phyloP scores from a whole-genome alignment of 2,888 invertebrate genomes.

The Polia nebulosa region DNA sequence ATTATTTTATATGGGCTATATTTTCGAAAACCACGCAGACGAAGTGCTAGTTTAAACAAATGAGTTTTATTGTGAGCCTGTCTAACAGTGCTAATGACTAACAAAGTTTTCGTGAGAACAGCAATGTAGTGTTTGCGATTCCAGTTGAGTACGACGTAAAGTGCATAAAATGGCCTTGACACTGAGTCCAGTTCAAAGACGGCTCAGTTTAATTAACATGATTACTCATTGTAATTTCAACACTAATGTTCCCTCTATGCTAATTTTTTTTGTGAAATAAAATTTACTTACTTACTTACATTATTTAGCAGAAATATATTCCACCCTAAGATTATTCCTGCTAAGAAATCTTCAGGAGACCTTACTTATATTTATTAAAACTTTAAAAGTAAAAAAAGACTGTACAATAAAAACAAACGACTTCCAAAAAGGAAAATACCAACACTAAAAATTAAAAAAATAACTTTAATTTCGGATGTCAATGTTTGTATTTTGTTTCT shows the following conservation, averaged over 20 bases:
- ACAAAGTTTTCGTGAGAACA: not conserved
- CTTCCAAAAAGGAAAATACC: too few relatives aligned
- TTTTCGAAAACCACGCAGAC: too few relatives aligned
- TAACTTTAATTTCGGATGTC: too few relatives aligned
- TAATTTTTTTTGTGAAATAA: too few relatives aligned
- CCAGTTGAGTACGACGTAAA: not conserved
- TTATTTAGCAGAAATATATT: not conserved
- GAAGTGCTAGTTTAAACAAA: too few relatives aligned
- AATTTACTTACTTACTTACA: too few relatives aligned
- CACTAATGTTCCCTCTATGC: too few relatives aligned
- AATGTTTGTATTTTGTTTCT: too few relatives aligned
- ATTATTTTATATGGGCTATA: too few relatives aligned
- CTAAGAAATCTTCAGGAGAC: not conserved
- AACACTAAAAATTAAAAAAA: too few relatives aligned
- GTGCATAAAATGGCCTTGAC: conserved; percentile 22
- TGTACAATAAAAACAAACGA: not conserved
- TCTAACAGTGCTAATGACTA: not conserved
- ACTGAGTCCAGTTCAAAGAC: not conserved
- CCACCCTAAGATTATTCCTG: not conserved
- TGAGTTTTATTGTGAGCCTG: not conserved
- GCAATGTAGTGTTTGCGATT: conserved; percentile 2
- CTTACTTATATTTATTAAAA: not conserved
- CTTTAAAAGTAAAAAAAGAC: not conserved
- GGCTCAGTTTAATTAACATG: conserved; percentile 18
- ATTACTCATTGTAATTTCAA: too few relatives aligned